Percentiles rank a stretch among this genome's conserved stretches.
Evolutionary conservation across 2,888 invertebrate genomes (phyloP).

Genomic region (Noctua janthina): DNA sequence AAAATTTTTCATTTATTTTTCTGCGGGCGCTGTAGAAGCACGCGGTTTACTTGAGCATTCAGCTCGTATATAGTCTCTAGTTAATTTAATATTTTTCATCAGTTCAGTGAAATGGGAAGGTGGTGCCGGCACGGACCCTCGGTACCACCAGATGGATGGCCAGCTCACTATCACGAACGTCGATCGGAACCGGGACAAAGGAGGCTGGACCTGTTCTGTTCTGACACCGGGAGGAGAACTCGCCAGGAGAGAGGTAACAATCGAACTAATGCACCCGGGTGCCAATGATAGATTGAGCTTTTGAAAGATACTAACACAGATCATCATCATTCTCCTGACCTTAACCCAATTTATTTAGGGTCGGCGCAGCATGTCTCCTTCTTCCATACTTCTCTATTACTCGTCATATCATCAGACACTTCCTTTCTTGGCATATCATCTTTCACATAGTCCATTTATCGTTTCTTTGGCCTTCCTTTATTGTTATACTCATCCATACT

Average conservation of each 20-base stretch:
- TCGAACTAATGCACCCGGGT: not conserved
- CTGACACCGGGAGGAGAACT: constrained; percentile 94
- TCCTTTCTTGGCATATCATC: too few species aligned
- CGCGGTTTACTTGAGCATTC: not conserved
- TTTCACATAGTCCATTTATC: too few species aligned
- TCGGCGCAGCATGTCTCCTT: too few species aligned
- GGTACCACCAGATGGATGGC: constrained; percentile 89
- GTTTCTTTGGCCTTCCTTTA: too few species aligned
- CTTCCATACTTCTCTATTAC: too few species aligned
- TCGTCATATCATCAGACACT: too few species aligned
- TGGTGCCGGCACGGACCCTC: constrained; percentile 87
- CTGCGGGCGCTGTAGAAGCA: too few species aligned
- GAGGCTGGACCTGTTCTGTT: constrained; percentile 95
- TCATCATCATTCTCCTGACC: not conserved
- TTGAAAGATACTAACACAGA: not conserved
- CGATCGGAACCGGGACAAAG: constrained; percentile 93
- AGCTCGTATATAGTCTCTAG: not conserved
- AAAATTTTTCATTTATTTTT: too few species aligned
- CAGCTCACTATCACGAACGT: constrained; percentile 91
- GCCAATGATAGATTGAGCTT: not conserved
- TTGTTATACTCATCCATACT: too few species aligned
- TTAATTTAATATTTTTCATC: not conserved
- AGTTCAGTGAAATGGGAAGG: constrained; percentile 90
- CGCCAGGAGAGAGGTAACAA: constrained; percentile 93
- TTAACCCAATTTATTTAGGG: too few species aligned